A percentile compares a stretch with the other conserved stretches of the same genome.
phyloP scores from a whole-genome alignment of 2,888 invertebrate species.

The Stictocephala bisonia region DNA sequence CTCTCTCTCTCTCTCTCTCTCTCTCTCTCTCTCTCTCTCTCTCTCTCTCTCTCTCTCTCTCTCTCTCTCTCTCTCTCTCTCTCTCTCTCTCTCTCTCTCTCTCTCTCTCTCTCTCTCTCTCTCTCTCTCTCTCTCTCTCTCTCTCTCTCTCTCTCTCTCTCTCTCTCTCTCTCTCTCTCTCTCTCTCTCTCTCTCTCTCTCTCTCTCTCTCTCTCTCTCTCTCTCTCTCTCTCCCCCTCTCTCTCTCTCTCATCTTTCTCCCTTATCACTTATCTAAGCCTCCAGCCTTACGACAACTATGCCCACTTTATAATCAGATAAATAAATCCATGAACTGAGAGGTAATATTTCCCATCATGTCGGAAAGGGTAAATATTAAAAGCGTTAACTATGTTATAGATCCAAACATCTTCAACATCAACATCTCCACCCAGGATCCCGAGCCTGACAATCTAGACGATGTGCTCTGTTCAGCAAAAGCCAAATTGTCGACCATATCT shows the following conservation, averaged over 20 bases:
- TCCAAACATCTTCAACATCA: slow-evolving; percentile 4
- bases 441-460: background rate
- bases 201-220: too few species aligned
- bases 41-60: background rate
- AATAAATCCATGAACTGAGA: too few species aligned
- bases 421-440: background rate
- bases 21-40: background rate
- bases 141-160: too few species aligned
- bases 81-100: background rate
- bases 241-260: too few species aligned
- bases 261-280: too few species aligned
- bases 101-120: background rate
- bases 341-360: too few species aligned
- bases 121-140: background rate
- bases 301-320: too few species aligned
- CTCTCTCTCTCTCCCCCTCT: background rate
- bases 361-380: too few species aligned
- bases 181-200: too few species aligned
- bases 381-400: too few species aligned
- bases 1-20: background rate
- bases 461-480: background rate
- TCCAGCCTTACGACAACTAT: too few species aligned
- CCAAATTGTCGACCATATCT: background rate
- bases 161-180: too few species aligned
- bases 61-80: background rate